Conservation (phyloP, 2,797 vertebrate genomes). For the Cephalopachus bancanus region DNA sequence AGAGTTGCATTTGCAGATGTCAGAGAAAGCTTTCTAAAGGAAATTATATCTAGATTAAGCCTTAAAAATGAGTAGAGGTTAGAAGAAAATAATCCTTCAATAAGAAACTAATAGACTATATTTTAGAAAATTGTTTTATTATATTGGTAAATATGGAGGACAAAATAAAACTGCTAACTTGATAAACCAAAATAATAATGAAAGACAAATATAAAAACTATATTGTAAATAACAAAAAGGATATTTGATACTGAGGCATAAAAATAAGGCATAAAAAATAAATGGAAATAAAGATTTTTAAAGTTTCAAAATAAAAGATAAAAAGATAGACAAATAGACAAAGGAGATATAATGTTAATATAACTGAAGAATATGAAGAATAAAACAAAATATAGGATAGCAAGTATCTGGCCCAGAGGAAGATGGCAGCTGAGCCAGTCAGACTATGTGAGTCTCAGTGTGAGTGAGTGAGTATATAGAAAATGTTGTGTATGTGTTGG, state of each 20-base stretch:
- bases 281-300: background rate
- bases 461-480: too few relatives aligned
- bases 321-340: background rate
- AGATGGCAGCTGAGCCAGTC: too few relatives aligned
- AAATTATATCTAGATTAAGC: background rate
- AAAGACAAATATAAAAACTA: constrained; percentile 29
- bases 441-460: too few relatives aligned
- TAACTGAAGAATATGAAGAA: constrained; percentile 33
- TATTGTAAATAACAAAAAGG: constrained; percentile 17
- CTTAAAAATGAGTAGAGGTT: background rate
- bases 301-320: background rate
- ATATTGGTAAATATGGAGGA: background rate
- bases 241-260: constrained; percentile 19
- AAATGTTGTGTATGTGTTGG: too few relatives aligned
- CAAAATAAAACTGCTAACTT: constrained; percentile 42
- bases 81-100: constrained; percentile 31
- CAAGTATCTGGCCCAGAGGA: constrained; percentile 33
- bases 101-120: background rate
- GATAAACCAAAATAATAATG: background rate
- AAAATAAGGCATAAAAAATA: background rate
- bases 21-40: background rate
- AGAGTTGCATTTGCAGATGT: background rate
- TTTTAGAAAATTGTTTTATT: constrained; percentile 33
- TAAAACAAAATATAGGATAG: background rate
- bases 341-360: constrained; percentile 36